These are phyloP conservation scores for Anas flavirostris DNA, from an alignment of 2,797 vertebrate species.

Conservation along the genomic window DNA sequence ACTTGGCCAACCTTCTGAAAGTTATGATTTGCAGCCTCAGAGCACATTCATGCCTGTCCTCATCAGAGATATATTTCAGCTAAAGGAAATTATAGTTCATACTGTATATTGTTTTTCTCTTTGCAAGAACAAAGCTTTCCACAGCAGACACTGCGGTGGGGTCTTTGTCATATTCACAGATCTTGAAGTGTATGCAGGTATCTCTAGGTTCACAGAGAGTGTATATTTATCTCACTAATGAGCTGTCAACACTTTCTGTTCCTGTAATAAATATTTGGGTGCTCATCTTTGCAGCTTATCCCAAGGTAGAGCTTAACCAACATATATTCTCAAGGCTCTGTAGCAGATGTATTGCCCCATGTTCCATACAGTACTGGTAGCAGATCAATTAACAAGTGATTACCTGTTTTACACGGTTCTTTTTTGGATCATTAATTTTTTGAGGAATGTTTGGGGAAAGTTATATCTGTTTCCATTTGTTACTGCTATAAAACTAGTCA, in stretches of 20 bases:
- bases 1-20: not conserved
- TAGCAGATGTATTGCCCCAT: not conserved
- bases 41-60: not conserved
- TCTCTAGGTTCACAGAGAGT: slow-evolving; percentile 27
- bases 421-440: slow-evolving; percentile 65
- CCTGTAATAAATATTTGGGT: slow-evolving; percentile 57
- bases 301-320: not conserved
- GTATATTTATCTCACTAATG: slow-evolving; percentile 68
- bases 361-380: slow-evolving; percentile 47
- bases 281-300: slow-evolving; percentile 44
- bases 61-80: not conserved
- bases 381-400: slow-evolving; percentile 73
- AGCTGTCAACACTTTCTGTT: slow-evolving; percentile 50
- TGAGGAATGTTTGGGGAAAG: slow-evolving; percentile 63
- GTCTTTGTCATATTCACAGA: slow-evolving; percentile 33
- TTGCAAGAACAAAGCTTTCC: slow-evolving; percentile 16
- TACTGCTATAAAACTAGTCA: slow-evolving; percentile 52
- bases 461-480: slow-evolving; percentile 48
- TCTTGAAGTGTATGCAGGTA: slow-evolving; percentile 24
- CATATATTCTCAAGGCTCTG: slow-evolving; percentile 20
- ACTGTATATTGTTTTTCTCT: not conserved
- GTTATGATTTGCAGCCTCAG: not conserved
- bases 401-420: slow-evolving; percentile 60
- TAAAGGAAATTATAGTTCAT: not conserved
- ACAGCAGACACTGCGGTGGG: not conserved